Conservation (phyloP, 2,888 invertebrate genomes). For the Zygothrica quintamaculata region DNA sequence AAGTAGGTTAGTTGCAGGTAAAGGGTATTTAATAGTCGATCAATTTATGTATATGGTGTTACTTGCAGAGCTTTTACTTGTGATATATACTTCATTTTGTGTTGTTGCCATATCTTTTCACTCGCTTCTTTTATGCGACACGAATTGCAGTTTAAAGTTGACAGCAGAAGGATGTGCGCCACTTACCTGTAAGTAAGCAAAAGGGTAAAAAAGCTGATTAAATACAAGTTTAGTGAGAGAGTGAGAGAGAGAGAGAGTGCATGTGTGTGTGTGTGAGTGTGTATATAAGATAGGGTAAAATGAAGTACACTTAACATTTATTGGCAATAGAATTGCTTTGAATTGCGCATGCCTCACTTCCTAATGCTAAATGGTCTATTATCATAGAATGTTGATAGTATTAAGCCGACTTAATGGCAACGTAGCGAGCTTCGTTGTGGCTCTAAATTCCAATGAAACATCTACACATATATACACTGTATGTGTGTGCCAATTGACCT, state of each 20-base stretch:
- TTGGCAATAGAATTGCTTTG: constrained; percentile 50
- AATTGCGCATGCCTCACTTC: constrained; percentile 62
- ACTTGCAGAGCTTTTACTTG: constrained; percentile 52
- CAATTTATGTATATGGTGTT: constrained; percentile 24
- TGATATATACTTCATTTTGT: constrained; percentile 19
- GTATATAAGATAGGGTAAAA: constrained; percentile 36
- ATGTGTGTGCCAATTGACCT: constrained; percentile 18
- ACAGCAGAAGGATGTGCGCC: constrained; percentile 59
- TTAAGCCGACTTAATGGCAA: constrained; percentile 38
- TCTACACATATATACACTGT: neutral
- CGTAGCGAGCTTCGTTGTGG: neutral
- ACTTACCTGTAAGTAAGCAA: constrained; percentile 73
- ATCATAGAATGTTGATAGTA: constrained; percentile 43
- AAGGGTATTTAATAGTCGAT: no score
- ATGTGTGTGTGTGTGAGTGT: constrained; percentile 13
- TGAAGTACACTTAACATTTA: constrained; percentile 59
- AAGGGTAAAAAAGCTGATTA: constrained; percentile 65
- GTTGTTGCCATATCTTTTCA: constrained; percentile 1
- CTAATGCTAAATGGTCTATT: constrained; percentile 62
- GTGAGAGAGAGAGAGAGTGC: neutral
- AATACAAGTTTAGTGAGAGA: constrained; percentile 44
- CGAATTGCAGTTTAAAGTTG: constrained; percentile 70
- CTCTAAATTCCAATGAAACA: constrained; percentile 29
- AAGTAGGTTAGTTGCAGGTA: neutral
- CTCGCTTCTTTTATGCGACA: constrained; percentile 38